Base-by-base conservation (phyloP, 2,888 invertebrate genomes). In the Leptarthrus brevirostris region DNA sequence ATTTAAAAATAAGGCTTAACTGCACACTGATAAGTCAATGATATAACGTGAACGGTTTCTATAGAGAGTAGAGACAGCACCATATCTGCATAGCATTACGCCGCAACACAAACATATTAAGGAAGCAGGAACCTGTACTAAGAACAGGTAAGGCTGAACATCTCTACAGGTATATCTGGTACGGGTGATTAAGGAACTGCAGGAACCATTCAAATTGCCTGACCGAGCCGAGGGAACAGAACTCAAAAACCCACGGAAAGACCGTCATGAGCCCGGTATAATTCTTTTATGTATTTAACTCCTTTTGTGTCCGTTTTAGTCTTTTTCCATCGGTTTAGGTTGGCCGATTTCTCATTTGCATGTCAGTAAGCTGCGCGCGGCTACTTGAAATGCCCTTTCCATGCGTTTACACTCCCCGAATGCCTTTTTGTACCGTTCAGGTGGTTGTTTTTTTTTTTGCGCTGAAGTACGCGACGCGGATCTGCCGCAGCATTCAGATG, bases 311-410 rank as follows among this genome's bases (percentile, higher is more conserved):
- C 14, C 20, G 8, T 71, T 53, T 71, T 54, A 16, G 71, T 36
- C 22, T 71, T 54, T 70, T 36, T 34, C n/a, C 44, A 18, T 34
- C 54, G 20, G 53, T 71, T 54, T 34, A 54, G 71, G 54, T 71
- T 54, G 36, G 71, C 54, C 71, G 53, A 54, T 71, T 71, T 71
- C 71, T 71, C 71, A 71, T 71, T 71, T 71, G 71, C 71, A 71
- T 71, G 71, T 54, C 54, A 71, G 71, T 71, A 71, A 71, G 54
- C 54, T 71, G 71, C 71, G 71, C 71, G 71, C 71, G 71, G 71
- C 71, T 71, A 71, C 71, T 71, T 71, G 54, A 71, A 71, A 71
- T 71, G 71, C 71, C 71, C 71, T 71, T 47, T 54, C 18, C 34
- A 54, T 53, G 54, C 54, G 53, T 71, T 71, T 40, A 26, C 54